Base-by-base conservation (phyloP, 2,113 vertebrate species). In the Sciurus niger region DNA sequence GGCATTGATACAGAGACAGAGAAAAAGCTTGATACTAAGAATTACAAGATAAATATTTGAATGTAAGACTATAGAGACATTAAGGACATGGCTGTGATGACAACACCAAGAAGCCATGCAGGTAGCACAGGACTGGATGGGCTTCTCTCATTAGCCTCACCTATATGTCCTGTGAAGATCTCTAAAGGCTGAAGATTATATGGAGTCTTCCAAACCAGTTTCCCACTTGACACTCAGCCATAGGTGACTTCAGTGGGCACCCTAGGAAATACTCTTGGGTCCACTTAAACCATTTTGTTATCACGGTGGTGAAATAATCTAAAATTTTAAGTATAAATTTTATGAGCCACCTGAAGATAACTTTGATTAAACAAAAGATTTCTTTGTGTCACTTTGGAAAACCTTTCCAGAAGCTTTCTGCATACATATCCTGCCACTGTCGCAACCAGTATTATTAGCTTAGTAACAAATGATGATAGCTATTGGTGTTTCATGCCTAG, bases 301-400 rank as follows among this genome's bases (percentile, higher is more conserved):
- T 34, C 82, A 68, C 2, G 72, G 13, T 53, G 5, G 24, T 34
- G 53, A 82, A 88, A 68, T 3, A 82, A 89, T 37, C 20, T 84
- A 43, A 93, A 93, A 60, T 43, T 88, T 96, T 46, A 84, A 79
- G 16, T 70, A 51, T 53, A 13, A 89, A 32, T 43, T 94, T 90
- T 89, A 78, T 67, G 37, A 86, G 37, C 14, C 88, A 89, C 4
- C 53, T 60, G 10, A 84, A 93, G n/a, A 34, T 20, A 94, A 93
- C 85, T 88, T 58, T 37, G 46, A 63, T 67, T 68, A 83, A 70
- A 46, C 13, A 77, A 90, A 90, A 63, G 51, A 16, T 9, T 85
- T 65, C 76, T 55, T 37, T 90, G 32, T 20, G 12, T 60, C 12
- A 65, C 51, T 79, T 93, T 37, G 30, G 16, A 55, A 90, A 83